Conservation (phyloP, 2,113 vertebrate species). For the Charina bottae region DNA sequence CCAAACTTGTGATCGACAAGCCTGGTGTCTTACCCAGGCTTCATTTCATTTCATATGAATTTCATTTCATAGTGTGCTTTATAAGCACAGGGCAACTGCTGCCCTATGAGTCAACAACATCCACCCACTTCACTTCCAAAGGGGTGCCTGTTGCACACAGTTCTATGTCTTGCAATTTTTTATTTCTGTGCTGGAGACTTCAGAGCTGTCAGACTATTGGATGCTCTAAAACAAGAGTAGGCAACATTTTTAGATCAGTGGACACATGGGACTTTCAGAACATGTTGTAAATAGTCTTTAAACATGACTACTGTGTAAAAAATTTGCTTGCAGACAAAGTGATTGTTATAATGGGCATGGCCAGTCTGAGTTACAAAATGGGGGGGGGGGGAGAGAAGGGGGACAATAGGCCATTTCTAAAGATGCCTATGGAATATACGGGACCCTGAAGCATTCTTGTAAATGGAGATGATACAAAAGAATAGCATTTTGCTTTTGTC, state of each 20-base stretch:
- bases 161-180: background rate
- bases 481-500: background rate
- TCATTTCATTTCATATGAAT: too few relatives aligned
- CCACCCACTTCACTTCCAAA: background rate
- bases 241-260: background rate
- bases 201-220: background rate
- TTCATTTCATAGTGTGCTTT: background rate
- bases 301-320: background rate
- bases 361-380: background rate
- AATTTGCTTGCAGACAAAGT: background rate
- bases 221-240: background rate
- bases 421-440: background rate
- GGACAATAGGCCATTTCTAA: background rate
- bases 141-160: background rate
- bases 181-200: background rate
- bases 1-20: too few relatives aligned
- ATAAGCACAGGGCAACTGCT: background rate
- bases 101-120: background rate
- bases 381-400: background rate
- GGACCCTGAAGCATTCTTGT: background rate
- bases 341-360: background rate
- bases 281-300: background rate
- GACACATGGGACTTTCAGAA: background rate
- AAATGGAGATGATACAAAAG: background rate
- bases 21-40: too few relatives aligned